These are phyloP conservation scores for Drosophila robusta DNA, from an alignment of 2,888 invertebrate species.

Conservation along the genomic window DNA sequence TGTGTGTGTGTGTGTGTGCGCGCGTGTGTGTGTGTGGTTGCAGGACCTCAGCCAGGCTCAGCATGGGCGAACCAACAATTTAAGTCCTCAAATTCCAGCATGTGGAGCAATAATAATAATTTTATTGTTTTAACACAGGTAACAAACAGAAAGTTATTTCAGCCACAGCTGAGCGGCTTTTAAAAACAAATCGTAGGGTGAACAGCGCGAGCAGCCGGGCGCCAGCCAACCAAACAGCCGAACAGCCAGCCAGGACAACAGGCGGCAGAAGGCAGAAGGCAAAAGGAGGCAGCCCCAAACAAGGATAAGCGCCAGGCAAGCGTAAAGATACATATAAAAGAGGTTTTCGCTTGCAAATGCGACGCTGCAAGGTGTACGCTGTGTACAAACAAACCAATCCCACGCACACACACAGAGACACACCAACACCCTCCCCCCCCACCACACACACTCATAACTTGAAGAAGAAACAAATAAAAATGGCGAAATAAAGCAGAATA, in stretches of 20 bases:
- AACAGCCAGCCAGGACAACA: conserved; percentile 19
- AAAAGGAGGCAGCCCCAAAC: conserved; percentile 31
- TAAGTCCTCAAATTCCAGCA: conserved; percentile 81
- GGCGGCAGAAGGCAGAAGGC: conserved; percentile 11
- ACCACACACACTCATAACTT: conserved; percentile 43
- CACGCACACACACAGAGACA: conserved; percentile 2
- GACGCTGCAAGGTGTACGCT: conserved; percentile 46
- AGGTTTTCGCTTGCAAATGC: conserved; percentile 61
- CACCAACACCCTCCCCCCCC: conserved; percentile 8
- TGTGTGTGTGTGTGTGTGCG: conserved; percentile 1
- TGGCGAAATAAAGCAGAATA: conserved; percentile 79
- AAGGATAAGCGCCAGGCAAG: conserved; percentile 78
- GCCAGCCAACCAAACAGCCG: conserved; percentile 3
- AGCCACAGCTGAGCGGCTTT: conserved; percentile 80
- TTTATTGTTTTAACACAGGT: conserved; percentile 83
- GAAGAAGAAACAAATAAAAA: conserved; percentile 76
- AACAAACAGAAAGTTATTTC: conserved; percentile 80
- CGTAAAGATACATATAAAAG: conserved; percentile 74
- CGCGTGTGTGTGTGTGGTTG: conserved; percentile 17
- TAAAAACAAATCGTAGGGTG: conserved; percentile 78
- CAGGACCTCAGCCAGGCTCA: neutral
- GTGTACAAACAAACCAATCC: conserved; percentile 52
- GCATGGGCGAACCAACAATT: conserved; percentile 57
- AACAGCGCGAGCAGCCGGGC: conserved; percentile 26
- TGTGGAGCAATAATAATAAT: conserved; percentile 83